phyloP scores from a whole-genome alignment of 2,888 invertebrate genomes.

The Caenorhabditis afra region DNA sequence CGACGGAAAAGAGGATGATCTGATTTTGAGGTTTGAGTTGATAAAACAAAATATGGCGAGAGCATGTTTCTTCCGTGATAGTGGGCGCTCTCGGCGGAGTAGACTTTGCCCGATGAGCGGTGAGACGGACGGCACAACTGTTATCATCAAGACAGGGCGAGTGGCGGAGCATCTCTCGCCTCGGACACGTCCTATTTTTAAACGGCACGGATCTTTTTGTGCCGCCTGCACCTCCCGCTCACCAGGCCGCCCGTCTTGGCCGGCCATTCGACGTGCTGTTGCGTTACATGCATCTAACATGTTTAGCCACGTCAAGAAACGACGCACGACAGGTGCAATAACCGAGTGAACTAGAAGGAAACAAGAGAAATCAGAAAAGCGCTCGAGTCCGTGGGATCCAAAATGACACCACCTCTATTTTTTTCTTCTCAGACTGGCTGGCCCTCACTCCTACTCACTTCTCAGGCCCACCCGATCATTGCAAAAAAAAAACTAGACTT shows the following conservation, averaged over 20 bases:
- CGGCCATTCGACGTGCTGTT: background rate
- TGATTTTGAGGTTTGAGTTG: background rate
- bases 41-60: background rate
- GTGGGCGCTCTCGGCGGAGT: background rate
- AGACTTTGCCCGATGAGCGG: background rate
- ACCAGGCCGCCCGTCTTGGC: too few relatives aligned
- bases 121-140: background rate
- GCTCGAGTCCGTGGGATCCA: too few relatives aligned
- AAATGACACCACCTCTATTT: too few relatives aligned
- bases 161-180: background rate
- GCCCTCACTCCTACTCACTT: background rate
- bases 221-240: too few relatives aligned
- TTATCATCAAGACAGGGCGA: background rate
- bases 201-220: background rate
- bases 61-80: background rate
- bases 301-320: background rate
- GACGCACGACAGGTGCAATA: background rate
- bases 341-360: background rate
- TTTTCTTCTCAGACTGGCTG: too few relatives aligned
- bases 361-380: background rate
- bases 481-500: too few relatives aligned
- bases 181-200: background rate
- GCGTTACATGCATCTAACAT: background rate
- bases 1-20: background rate
- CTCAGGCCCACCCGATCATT: too few relatives aligned